Conservation (phyloP, 2,888 invertebrate species). For the Chymomyza amoena region DNA sequence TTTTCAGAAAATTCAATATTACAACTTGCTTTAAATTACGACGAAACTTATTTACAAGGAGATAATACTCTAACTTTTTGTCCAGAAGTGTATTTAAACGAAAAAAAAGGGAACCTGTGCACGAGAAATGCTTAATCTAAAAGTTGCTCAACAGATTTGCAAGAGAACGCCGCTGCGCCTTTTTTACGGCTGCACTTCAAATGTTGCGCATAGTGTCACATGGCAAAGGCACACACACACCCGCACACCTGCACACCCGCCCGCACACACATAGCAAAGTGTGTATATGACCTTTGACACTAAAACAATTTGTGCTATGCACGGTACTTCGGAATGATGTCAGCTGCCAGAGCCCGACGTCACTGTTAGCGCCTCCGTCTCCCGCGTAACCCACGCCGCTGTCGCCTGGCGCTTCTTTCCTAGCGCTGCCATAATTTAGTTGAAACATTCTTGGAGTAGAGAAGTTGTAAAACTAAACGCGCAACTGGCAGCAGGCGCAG, state of each 20-base stretch:
- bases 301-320: constrained; percentile 65
- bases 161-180: constrained; percentile 25
- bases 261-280: background rate
- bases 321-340: constrained; percentile 54
- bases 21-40: no score
- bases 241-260: no score
- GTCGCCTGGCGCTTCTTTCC: constrained; percentile 8
- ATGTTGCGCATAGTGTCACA: constrained; percentile 47
- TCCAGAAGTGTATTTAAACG: background rate
- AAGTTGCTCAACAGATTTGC: constrained; percentile 68
- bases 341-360: constrained; percentile 37
- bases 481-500: background rate
- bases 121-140: constrained; percentile 61
- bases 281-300: constrained; percentile 68
- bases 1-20: no score
- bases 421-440: constrained; percentile 60
- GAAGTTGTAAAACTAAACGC: constrained; percentile 5
- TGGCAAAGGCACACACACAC: constrained; percentile 35
- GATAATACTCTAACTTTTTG: background rate
- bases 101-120: background rate
- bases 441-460: constrained; percentile 69
- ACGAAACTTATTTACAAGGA: no score
- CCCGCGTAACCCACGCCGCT: background rate
- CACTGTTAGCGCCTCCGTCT: constrained; percentile 34
- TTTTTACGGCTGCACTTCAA: constrained; percentile 65